Evolutionary conservation across 2,888 invertebrate species (phyloP).

Genomic region (Microdon myrmicae): DNA sequence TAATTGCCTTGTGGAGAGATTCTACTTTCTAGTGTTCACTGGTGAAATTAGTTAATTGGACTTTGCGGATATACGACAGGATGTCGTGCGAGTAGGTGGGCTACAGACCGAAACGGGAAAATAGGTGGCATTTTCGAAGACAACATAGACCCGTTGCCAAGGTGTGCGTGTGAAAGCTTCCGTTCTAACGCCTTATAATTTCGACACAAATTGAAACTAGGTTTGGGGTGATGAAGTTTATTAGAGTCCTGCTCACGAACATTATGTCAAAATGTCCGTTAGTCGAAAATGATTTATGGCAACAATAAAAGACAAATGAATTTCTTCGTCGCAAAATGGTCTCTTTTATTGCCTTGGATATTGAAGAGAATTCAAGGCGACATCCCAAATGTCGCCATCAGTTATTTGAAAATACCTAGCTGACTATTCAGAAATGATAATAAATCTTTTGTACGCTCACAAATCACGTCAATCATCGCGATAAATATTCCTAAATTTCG

Average conservation of each 20-base stretch:
- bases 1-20: conserved; percentile 45
- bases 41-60: conserved; percentile 48
- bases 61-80: conserved; percentile 23
- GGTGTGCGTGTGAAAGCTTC: conserved; percentile 22
- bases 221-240: neutral
- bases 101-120: neutral
- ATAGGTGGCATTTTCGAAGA: too few species aligned
- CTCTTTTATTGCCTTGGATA: too few species aligned
- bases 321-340: conserved; percentile 24
- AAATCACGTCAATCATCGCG: too few species aligned
- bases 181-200: conserved; percentile 24
- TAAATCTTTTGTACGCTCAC: too few species aligned
- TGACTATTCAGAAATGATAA: too few species aligned
- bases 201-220: conserved; percentile 23
- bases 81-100: conserved; percentile 4
- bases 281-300: conserved; percentile 19
- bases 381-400: too few species aligned
- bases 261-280: conserved; percentile 12
- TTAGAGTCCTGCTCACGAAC: conserved; percentile 19
- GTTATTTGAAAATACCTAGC: too few species aligned
- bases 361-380: too few species aligned
- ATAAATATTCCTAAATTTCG: too few species aligned
- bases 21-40: conserved; percentile 26
- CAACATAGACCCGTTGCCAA: neutral
- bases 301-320: conserved; percentile 24